Evolutionary conservation across 2,797 vertebrate genomes (phyloP), one percentile per base, ranked within the genome.

Genomic region (Kryptolebias ocellatus): DNA sequence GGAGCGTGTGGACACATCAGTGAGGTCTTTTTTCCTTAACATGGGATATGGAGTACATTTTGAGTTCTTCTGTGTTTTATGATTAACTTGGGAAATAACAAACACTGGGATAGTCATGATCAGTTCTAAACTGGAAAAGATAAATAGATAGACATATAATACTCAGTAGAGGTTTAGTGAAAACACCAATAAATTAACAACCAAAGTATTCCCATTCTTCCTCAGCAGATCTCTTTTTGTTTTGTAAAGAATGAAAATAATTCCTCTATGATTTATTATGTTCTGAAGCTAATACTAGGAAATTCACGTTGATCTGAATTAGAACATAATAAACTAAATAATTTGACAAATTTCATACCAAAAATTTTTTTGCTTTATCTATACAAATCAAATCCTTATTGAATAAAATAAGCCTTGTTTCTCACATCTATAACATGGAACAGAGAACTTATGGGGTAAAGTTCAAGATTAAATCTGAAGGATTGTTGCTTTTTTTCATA

Each of bases 111-210:
- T 73, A 54, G 62, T 71, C 68, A 61, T 63, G 79, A 78, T 79
- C 76, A 84, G 85, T 84, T 86, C 76, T 79, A 86, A 84, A 80
- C 67, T 76, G 79, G 72, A 80, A 76, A 88, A 84, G 76, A 90
- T 81, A 84, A 90, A 91, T 87, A 87, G 83, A 90, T 85, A 87
- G 87, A 85, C 71, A 66, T 69, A 79, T 82, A 79, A 87, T 78
- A 89, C 88, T 77, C 70, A 70, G 75, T 68, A 65, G 73, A 79
- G 74, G 60, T 85, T 72, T 76, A 74, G 72, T 77, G 68, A 79
- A 76, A 82, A 75, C 79, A 45, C 69, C 79, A 64, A 80, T 93
- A 92, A 90, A 89, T 90, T 88, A 89, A 70, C 87, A 90, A 82
- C 75, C 80, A 52, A 76, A 83, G 78, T 86, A 69, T 89, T 83